Evolutionary conservation across 2,888 invertebrate genomes (phyloP).

Genomic region (Agrochola circellaris): DNA sequence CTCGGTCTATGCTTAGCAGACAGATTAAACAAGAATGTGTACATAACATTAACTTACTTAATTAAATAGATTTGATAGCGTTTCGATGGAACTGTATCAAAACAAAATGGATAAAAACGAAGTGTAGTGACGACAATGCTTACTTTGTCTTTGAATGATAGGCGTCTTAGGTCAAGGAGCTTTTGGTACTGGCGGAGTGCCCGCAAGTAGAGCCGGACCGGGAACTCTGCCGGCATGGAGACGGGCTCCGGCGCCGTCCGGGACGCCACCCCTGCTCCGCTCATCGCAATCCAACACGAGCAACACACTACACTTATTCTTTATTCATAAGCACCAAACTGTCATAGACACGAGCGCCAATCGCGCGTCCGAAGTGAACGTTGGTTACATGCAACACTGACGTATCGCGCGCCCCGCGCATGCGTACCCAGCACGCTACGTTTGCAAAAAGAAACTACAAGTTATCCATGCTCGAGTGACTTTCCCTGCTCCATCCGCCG

Average conservation of each 20-base stretch:
- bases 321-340: conserved; percentile 80
- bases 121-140: conserved; percentile 71
- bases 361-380: conserved; percentile 90
- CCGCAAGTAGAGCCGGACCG: conserved; percentile 90
- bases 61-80: conserved; percentile 1
- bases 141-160: conserved; percentile 89
- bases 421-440: conserved; percentile 81
- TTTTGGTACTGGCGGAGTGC: conserved; percentile 92
- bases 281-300: conserved; percentile 78
- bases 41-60: conserved; percentile 24
- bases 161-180: conserved; percentile 90
- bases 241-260: conserved; percentile 77
- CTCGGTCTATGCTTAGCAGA: not conserved
- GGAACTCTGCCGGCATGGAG: conserved; percentile 79
- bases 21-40: conserved; percentile 6
- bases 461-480: conserved; percentile 80
- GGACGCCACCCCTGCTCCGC: conserved; percentile 85
- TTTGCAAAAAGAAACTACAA: conserved; percentile 86
- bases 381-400: conserved; percentile 87
- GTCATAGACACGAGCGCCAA: conserved; percentile 79
- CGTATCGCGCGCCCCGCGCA: conserved; percentile 83
- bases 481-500: conserved; percentile 81
- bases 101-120: conserved; percentile 17
- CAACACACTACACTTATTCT: conserved; percentile 76
- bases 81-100: conserved; percentile 12